Evolutionary conservation across 1,140 invertebrate species (phyloP).

Genomic region (Drosophila lini): DNA sequence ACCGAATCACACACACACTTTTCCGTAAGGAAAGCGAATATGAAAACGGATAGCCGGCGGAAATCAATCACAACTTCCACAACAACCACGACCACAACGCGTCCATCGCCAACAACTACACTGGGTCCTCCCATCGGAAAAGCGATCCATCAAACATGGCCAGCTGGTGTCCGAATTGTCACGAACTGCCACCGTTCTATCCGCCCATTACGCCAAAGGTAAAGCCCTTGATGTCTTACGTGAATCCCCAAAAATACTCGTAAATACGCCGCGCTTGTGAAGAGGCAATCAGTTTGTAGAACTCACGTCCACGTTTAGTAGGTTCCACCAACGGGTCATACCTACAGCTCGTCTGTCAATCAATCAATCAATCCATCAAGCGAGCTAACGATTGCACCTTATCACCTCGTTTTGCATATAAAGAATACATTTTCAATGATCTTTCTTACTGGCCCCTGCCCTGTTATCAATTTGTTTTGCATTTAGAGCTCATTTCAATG

Average conservation of each 20-base stretch:
- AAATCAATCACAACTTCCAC: conserved; percentile 29
- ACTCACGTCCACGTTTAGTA: conserved; percentile 17
- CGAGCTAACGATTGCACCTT: not conserved
- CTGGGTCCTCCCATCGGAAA: conserved; percentile 33
- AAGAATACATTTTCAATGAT: conserved; percentile 3
- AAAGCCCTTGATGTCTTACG: conserved; percentile 58
- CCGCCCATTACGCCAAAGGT: conserved; percentile 76
- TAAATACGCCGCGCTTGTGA: conserved; percentile 34
- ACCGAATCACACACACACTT: conserved; percentile 23
- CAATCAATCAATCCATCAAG: conserved; percentile 35
- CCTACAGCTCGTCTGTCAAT: conserved; percentile 29
- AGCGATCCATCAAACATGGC: conserved; percentile 65
- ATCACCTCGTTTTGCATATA: conserved; percentile 19
- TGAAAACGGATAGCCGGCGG: conserved; percentile 57
- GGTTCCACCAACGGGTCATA: conserved; percentile 6
- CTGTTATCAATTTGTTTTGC: conserved; percentile 5
- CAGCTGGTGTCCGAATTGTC: conserved; percentile 83
- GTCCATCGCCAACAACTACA: conserved; percentile 26
- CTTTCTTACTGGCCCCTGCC: not conserved
- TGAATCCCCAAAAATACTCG: conserved; percentile 31
- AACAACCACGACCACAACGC: conserved; percentile 21
- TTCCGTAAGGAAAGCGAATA: conserved; percentile 63
- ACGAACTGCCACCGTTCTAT: conserved; percentile 75
- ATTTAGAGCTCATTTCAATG: conserved; percentile 10
- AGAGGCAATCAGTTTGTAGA: conserved; percentile 34